These are phyloP conservation scores for Acomys russatus DNA, from an alignment of 2,797 vertebrate species.

Conservation along the genomic window DNA sequence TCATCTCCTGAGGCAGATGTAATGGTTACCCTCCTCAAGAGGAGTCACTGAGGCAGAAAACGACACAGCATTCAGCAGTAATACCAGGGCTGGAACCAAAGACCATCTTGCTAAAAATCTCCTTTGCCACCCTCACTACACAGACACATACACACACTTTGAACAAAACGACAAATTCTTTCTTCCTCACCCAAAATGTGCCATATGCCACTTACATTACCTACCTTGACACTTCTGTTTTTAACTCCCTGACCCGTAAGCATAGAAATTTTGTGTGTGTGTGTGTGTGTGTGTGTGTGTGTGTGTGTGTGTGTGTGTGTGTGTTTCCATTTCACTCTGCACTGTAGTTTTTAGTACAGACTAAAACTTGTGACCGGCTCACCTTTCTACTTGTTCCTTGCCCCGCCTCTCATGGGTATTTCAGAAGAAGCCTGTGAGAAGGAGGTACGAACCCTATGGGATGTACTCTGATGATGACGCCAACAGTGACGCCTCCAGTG, in stretches of 20 bases:
- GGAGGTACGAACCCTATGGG: slow-evolving; percentile 96
- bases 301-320: background rate
- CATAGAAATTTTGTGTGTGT: background rate
- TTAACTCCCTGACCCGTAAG: background rate
- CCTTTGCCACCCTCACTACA: background rate
- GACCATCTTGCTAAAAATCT: background rate
- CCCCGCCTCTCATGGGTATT: background rate
- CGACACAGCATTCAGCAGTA: background rate
- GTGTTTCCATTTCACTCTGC: background rate
- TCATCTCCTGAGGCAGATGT: background rate
- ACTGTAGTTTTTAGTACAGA: background rate
- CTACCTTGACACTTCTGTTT: background rate
- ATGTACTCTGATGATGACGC: slow-evolving; percentile 98
- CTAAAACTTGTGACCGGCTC: slow-evolving; percentile 12
- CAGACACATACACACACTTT: background rate
- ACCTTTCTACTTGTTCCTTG: slow-evolving; percentile 29
- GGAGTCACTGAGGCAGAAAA: background rate
- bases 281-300: background rate
- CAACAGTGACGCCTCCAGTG: slow-evolving; percentile 97
- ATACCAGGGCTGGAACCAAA: background rate
- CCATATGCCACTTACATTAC: background rate
- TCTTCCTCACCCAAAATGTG: background rate
- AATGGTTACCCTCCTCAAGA: background rate
- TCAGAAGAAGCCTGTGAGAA: slow-evolving; percentile 96
- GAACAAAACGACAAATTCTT: background rate